These are phyloP conservation scores for Trochalopteron elliotii DNA, from an alignment of 2,113 vertebrate genomes.

Conservation along the genomic window DNA sequence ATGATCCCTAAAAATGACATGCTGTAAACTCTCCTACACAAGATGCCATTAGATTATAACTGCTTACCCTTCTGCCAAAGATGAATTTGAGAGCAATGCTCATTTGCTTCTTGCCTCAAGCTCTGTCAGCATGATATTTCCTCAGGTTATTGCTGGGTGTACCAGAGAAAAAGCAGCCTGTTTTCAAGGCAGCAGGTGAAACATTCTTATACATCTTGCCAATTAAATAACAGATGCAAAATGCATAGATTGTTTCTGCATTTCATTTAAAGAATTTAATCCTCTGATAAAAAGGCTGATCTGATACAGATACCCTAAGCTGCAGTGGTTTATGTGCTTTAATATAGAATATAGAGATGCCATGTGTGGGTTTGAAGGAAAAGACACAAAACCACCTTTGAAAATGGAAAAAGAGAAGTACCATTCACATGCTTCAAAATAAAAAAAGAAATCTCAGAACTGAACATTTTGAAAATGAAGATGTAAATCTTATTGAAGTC, in stretches of 20 bases:
- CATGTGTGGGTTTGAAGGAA: not conserved
- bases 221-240: not conserved
- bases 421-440: not conserved
- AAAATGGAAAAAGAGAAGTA: not conserved
- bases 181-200: not conserved
- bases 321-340: not conserved
- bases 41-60: not conserved
- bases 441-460: not conserved
- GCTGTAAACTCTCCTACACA: not conserved
- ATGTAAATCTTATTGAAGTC: not conserved
- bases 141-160: not conserved
- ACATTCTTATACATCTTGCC: not conserved
- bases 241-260: not conserved
- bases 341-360: not conserved
- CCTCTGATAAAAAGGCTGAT: not conserved
- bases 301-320: not conserved
- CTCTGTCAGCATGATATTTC: not conserved
- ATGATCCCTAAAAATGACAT: not conserved
- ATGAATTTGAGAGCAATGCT: not conserved
- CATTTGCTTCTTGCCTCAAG: conserved; percentile 13
- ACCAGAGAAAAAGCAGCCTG: not conserved
- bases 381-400: not conserved
- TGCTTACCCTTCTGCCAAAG: not conserved
- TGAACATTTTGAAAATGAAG: not conserved
- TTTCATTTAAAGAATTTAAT: not conserved